Evolutionary conservation across 2,797 vertebrate genomes (phyloP).

Genomic region (Lepilemur ruficaudatus): DNA sequence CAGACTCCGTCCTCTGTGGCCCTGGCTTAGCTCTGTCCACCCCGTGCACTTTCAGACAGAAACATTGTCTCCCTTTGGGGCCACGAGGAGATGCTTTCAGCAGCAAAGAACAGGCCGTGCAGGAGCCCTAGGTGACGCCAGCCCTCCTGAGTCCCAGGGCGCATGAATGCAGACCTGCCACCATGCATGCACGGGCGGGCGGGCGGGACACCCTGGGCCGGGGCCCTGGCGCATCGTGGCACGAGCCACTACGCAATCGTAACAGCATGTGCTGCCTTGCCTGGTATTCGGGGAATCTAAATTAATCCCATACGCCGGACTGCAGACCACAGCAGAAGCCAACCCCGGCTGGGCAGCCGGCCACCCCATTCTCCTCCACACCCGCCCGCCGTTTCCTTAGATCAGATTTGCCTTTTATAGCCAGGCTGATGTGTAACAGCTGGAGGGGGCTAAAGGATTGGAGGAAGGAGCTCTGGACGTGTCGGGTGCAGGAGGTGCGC

Average conservation of each 20-base stretch:
- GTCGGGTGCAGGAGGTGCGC: fast-evolving
- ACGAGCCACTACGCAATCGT: background rate
- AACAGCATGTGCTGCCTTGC: slow-evolving; percentile 24
- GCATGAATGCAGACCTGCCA: background rate
- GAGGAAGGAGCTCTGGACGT: background rate
- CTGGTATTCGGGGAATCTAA: slow-evolving; percentile 61
- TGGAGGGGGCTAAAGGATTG: background rate
- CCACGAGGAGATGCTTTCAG: background rate
- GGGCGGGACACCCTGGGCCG: background rate
- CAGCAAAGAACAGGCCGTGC: background rate
- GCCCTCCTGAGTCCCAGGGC: background rate
- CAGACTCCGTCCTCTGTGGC: background rate
- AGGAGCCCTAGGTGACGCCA: background rate
- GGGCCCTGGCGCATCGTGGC: background rate
- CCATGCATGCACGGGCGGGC: fast-evolving
- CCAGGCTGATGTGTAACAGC: background rate
- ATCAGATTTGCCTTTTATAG: slow-evolving; percentile 28
- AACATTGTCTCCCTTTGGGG: background rate
- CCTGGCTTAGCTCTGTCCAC: background rate
- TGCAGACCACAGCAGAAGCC: background rate
- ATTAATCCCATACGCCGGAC: background rate
- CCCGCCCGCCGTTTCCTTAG: background rate
- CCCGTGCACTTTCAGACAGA: background rate
- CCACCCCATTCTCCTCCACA: background rate
- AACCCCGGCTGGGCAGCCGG: background rate